These are phyloP conservation scores for Steinernema khuongi DNA, from an alignment of 1,140 invertebrate species.

Conservation along the genomic window DNA sequence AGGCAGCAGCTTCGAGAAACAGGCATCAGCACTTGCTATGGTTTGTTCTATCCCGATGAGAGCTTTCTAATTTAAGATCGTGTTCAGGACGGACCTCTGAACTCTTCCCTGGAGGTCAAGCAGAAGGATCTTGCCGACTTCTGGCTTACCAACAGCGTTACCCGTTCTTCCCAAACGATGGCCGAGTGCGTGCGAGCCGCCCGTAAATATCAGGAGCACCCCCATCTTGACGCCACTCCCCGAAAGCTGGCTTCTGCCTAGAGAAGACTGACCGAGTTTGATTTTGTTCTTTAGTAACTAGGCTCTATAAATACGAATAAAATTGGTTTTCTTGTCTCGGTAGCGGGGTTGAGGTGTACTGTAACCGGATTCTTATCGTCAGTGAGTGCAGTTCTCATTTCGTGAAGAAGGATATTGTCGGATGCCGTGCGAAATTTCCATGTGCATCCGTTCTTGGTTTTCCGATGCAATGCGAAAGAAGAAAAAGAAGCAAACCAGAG, in stretches of 20 bases:
- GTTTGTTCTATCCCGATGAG: background rate
- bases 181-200: slow-evolving; percentile 89
- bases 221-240: slow-evolving; percentile 10
- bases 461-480: too few relatives aligned
- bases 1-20: slow-evolving; percentile 74
- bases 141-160: slow-evolving; percentile 95
- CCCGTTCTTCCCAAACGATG: slow-evolving; percentile 94
- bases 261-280: slow-evolving; percentile 1
- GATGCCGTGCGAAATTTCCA: too few relatives aligned
- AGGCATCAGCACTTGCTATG: slow-evolving; percentile 63
- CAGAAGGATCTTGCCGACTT: slow-evolving; percentile 81
- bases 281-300: slow-evolving; percentile 9
- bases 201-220: slow-evolving; percentile 58
- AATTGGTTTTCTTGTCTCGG: background rate
- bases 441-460: too few relatives aligned
- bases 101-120: slow-evolving; percentile 64
- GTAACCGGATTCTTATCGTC: background rate
- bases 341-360: background rate
- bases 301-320: slow-evolving; percentile 5
- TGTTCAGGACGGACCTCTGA: slow-evolving; percentile 64
- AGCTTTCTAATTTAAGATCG: slow-evolving; percentile 9
- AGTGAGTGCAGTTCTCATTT: background rate
- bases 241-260: slow-evolving; percentile 12
- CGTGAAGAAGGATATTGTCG: too few relatives aligned
- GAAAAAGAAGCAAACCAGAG: too few relatives aligned